Evolutionary conservation across 2,888 invertebrate genomes (phyloP).

Genomic region (Zaprionus obscuricornis): DNA sequence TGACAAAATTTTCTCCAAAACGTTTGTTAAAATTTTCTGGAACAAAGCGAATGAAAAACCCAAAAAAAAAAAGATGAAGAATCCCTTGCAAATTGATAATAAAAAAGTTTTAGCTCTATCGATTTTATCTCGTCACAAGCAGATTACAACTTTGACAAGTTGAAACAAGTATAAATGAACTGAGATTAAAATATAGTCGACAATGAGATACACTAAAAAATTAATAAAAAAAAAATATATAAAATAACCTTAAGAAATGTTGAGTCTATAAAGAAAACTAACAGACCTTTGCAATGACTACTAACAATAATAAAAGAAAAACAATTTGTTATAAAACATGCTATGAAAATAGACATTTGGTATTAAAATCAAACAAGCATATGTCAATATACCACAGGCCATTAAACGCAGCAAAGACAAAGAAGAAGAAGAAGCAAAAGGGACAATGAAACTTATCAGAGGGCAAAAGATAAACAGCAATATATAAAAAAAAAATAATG

Average conservation of each 20-base stretch:
- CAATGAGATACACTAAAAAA: too few species aligned
- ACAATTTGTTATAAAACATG: constrained; percentile 7
- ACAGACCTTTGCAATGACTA: too few species aligned
- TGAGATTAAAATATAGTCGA: too few species aligned
- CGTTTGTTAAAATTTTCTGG: too few species aligned
- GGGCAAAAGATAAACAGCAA: constrained; percentile 56
- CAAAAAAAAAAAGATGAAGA: too few species aligned
- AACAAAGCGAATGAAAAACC: too few species aligned
- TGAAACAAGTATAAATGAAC: too few species aligned
- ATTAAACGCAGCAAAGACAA: constrained; percentile 41
- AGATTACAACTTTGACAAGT: constrained; percentile 8
- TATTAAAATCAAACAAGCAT: constrained; percentile 63
- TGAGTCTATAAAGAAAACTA: too few species aligned
- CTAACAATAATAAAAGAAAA: constrained; percentile 1
- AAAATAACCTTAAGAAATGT: too few species aligned
- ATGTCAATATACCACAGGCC: constrained; percentile 52
- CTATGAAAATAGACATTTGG: constrained; percentile 36
- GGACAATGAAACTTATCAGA: constrained; percentile 29
- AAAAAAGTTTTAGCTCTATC: not conserved
- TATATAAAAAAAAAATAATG: constrained; percentile 59
- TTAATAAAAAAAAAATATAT: too few species aligned
- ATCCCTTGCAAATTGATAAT: too few species aligned
- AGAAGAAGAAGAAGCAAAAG: constrained; percentile 10
- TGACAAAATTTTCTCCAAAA: too few species aligned
- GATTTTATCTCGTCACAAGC: constrained; percentile 4